phyloP scores from a whole-genome alignment of 2,113 vertebrate genomes.

The Odontophorus gujanensis region DNA sequence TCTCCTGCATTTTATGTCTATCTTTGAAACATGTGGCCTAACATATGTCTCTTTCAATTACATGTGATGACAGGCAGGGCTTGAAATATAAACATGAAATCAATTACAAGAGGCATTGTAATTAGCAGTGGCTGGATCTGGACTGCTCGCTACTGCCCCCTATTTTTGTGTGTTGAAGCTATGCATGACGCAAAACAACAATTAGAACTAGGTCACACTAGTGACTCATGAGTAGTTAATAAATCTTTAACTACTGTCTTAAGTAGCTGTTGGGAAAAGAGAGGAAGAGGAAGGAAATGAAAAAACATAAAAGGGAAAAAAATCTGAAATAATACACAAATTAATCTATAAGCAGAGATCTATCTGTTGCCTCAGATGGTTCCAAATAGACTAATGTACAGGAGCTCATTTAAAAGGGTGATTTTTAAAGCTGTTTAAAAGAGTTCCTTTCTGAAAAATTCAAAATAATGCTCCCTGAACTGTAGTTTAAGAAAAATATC shows the following conservation, averaged over 20 bases:
- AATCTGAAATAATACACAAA: neutral
- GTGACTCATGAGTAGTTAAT: conserved; percentile 41
- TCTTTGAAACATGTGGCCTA: neutral
- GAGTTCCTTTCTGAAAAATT: neutral
- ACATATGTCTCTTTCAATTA: neutral
- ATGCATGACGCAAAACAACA: neutral
- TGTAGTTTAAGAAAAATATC: neutral
- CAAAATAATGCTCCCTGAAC: neutral
- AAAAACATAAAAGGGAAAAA: neutral
- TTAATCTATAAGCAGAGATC: conserved; percentile 27
- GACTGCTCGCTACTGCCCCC: neutral
- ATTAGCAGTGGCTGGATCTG: neutral
- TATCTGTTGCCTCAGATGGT: neutral
- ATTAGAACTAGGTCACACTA: conserved; percentile 38
- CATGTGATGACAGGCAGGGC: fast-evolving
- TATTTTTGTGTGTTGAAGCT: neutral
- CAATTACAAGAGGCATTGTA: neutral
- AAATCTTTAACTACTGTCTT: conserved; percentile 16
- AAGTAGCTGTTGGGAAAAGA: neutral
- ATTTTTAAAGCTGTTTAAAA: conserved; percentile 19
- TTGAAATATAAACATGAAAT: conserved; percentile 2
- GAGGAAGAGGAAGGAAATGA: fast-evolving
- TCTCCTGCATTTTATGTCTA: neutral
- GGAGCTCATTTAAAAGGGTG: neutral
- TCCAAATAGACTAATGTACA: neutral